Percentiles rank a stretch among this genome's conserved stretches.
Evolutionary conservation across 2,113 vertebrate species (phyloP).

Genomic region (Neomonachus schauinslandi): DNA sequence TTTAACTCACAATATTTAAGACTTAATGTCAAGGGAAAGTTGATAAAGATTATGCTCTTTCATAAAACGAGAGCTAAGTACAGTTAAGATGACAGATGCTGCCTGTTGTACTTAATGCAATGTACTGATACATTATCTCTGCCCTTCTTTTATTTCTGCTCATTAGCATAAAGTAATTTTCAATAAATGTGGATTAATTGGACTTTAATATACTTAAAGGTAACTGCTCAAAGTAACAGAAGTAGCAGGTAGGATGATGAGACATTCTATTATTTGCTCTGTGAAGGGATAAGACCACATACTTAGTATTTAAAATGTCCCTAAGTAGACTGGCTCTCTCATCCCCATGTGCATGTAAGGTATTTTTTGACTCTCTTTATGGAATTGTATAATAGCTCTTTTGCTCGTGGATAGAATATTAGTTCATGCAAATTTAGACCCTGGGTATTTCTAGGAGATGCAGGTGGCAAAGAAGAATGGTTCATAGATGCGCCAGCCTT

Average conservation of each 20-base stretch:
- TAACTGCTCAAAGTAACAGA: conserved; percentile 62
- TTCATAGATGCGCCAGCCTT: not conserved
- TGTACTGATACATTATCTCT: conserved; percentile 83
- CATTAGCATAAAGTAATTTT: conserved; percentile 84
- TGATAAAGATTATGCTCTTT: conserved; percentile 83
- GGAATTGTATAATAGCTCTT: not conserved
- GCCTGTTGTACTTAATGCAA: conserved; percentile 83
- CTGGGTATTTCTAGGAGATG: not conserved
- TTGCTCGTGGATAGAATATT: not conserved
- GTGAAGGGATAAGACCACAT: not conserved
- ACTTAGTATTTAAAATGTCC: conserved; percentile 3
- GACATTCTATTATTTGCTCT: conserved; percentile 42
- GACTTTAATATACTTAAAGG: conserved; percentile 81
- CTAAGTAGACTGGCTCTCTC: conserved; percentile 16
- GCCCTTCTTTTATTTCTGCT: conserved; percentile 83
- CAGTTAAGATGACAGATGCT: conserved; percentile 84
- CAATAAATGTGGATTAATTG: conserved; percentile 82
- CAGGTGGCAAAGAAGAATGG: not conserved
- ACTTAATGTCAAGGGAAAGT: conserved; percentile 70
- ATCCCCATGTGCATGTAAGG: not conserved
- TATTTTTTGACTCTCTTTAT: not conserved
- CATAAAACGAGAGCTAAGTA: conserved; percentile 72
- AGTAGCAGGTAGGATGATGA: conserved; percentile 58
- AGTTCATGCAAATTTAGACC: not conserved
- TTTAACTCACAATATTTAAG: conserved; percentile 75